A percentile compares a stretch with the other conserved stretches of the same genome.
These are phyloP conservation scores for Gambelia wislizenii DNA, from an alignment of 2,797 vertebrate genomes.

Conservation along the genomic window DNA sequence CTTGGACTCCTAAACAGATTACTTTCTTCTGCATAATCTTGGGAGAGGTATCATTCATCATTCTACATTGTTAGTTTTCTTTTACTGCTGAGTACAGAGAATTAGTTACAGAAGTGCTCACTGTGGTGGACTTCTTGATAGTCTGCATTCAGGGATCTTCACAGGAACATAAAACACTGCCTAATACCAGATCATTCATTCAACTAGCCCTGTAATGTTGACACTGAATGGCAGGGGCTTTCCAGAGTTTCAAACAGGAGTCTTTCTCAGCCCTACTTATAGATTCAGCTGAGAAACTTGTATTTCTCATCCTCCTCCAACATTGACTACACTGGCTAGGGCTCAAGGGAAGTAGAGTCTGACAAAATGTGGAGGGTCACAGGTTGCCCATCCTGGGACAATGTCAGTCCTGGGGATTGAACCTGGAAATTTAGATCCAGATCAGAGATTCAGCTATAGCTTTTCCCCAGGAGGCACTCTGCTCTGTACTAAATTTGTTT, in stretches of 20 bases:
- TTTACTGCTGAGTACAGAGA: conserved; percentile 46
- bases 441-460: neutral
- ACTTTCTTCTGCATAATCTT: neutral
- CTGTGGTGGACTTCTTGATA: neutral
- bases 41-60: conserved; percentile 18
- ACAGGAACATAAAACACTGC: neutral
- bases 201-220: neutral
- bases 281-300: neutral
- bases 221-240: neutral
- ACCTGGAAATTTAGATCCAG: neutral
- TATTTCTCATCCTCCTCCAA: neutral
- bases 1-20: neutral
- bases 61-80: conserved; percentile 33
- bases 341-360: neutral
- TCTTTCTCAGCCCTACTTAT: neutral
- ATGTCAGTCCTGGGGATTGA: neutral
- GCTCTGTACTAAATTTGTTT: neutral
- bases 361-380: neutral
- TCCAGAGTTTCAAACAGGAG: neutral
- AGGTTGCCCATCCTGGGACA: too few relatives aligned
- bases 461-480: neutral
- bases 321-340: neutral
- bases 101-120: conserved; percentile 28
- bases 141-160: rapidly evolving
- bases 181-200: neutral